Conservation (phyloP, 2,888 invertebrate species). For the Calliscelio sp. region DNA sequence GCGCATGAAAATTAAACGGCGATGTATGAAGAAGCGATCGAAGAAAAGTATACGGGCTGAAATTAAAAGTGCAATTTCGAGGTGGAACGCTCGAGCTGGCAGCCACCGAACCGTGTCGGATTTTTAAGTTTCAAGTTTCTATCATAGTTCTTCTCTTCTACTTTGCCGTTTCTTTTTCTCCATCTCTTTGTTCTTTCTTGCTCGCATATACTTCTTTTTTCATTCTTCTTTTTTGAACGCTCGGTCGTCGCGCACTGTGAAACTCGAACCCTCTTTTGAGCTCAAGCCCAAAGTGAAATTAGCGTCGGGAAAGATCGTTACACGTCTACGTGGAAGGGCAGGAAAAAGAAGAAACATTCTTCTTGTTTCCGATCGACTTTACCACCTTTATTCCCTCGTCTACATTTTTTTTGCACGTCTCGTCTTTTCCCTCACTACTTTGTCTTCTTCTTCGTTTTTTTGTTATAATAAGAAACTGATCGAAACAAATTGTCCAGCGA, state of each 20-base stretch:
- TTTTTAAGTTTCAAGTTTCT: slow-evolving; percentile 76
- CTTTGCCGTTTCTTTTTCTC: slow-evolving; percentile 60
- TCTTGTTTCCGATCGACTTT: slow-evolving; percentile 80
- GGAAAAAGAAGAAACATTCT: slow-evolving; percentile 69
- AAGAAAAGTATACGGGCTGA: slow-evolving; percentile 60
- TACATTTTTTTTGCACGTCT: slow-evolving; percentile 29
- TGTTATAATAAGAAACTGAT: no score
- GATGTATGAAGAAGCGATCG: slow-evolving; percentile 51
- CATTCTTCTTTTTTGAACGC: slow-evolving; percentile 27
- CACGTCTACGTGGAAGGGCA: slow-evolving; percentile 47
- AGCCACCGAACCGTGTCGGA: slow-evolving; percentile 75
- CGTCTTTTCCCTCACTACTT: not conserved
- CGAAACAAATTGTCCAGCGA: no score
- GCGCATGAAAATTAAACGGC: slow-evolving; percentile 57
- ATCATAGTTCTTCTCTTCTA: slow-evolving; percentile 65
- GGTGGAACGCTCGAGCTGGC: slow-evolving; percentile 72
- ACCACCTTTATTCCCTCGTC: slow-evolving; percentile 68
- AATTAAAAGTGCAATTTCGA: slow-evolving; percentile 81
- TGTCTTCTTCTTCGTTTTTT: slow-evolving; percentile 17
- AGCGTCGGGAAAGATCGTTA: slow-evolving; percentile 76
- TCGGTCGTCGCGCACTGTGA: slow-evolving; percentile 65
- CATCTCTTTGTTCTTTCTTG: slow-evolving; percentile 42
- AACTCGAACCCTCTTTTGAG: slow-evolving; percentile 78
- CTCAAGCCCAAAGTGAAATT: slow-evolving; percentile 76
- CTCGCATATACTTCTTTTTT: no score